A percentile compares a stretch with the other conserved stretches of the same genome.
phyloP scores from a whole-genome alignment of 2,113 vertebrate species.

The Psittacula cyanocephala region DNA sequence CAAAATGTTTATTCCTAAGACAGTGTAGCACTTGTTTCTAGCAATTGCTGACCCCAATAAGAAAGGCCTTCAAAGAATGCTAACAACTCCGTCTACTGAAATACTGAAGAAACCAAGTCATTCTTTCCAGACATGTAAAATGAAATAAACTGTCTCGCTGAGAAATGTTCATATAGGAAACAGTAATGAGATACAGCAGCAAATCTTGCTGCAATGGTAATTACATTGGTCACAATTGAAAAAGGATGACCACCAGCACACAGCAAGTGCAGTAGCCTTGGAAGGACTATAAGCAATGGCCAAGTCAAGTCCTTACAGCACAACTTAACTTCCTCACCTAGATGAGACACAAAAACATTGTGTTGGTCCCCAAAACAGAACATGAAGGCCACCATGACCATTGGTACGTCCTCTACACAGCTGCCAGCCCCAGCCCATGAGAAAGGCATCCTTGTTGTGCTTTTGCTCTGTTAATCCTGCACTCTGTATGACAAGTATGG shows the following conservation, averaged over 20 bases:
- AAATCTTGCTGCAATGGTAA: not conserved
- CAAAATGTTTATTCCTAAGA: not conserved
- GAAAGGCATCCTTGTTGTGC: not conserved
- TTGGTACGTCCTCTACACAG: not conserved
- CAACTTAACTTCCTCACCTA: not conserved
- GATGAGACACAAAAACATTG: not conserved
- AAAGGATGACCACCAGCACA: not conserved
- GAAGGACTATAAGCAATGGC: not conserved
- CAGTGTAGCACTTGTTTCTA: not conserved
- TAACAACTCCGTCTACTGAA: not conserved
- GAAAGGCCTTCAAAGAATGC: not conserved
- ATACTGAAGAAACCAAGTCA: not conserved
- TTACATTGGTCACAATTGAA: not conserved
- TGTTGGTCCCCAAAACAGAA: not conserved
- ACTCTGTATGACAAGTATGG: rapidly evolving
- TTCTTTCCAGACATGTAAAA: not conserved
- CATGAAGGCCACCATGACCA: rapidly evolving
- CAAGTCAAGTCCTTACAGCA: not conserved
- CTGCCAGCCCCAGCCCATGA: not conserved
- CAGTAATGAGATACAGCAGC: not conserved
- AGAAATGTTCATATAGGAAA: not conserved
- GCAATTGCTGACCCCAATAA: not conserved
- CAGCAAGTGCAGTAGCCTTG: not conserved
- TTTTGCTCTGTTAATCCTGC: not conserved
- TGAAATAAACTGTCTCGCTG: not conserved